These are phyloP conservation scores for Drosophila pseudotakahashii DNA, from an alignment of 2,888 invertebrate species.

Conservation along the genomic window DNA sequence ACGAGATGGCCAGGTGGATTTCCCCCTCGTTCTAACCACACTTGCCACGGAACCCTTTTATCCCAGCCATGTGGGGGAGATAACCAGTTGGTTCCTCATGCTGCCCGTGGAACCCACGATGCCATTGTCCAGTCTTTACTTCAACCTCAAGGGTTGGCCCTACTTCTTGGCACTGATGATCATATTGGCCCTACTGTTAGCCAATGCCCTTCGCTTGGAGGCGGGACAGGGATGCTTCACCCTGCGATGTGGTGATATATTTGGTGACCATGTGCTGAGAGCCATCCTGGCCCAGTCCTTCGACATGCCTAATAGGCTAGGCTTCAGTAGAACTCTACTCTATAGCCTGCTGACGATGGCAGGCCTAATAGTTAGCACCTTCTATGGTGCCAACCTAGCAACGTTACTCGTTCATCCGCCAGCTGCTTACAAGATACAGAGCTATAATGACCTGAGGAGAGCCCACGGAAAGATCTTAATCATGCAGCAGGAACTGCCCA, in stretches of 20 bases:
- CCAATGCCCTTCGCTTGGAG: background rate
- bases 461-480: background rate
- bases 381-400: background rate
- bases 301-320: background rate
- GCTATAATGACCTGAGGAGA: background rate
- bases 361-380: background rate
- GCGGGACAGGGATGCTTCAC: background rate
- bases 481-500: background rate
- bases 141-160: background rate
- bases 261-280: background rate
- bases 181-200: background rate
- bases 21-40: background rate
- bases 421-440: background rate
- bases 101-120: background rate
- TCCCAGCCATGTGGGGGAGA: constrained; percentile 56
- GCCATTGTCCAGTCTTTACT: background rate
- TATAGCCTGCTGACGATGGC: constrained; percentile 5
- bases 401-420: constrained; percentile 2
- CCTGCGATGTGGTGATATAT: background rate
- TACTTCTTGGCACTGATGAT: constrained; percentile 56
- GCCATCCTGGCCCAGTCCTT: constrained; percentile 1
- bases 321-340: background rate
- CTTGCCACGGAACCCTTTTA: constrained; percentile 1
- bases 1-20: background rate
- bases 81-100: constrained; percentile 53